Base-by-base conservation (phyloP, 2,113 vertebrate genomes). In the Syngnathus typhle region DNA sequence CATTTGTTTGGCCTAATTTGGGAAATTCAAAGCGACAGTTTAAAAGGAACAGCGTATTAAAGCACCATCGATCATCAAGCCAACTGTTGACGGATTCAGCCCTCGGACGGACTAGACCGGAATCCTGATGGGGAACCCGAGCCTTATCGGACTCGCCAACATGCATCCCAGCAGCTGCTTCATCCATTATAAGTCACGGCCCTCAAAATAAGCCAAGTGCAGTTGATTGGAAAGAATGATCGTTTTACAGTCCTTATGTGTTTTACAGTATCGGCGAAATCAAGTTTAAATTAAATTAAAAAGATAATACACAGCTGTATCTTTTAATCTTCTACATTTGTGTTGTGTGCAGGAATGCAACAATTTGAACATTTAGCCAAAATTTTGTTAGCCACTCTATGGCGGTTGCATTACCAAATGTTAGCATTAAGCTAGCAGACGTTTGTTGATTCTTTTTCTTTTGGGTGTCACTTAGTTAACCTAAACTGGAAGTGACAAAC, bases 1-100 rank as follows among this genome's bases (percentile, higher is more conserved):
- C 5, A 56, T 93, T 92, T 88, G 87, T 80, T 90, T 90, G 85
- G 74, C 82, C 89, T 92, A 89, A 96, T 96, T 93, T 94, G 88
- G 91, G 85, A 93, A 93, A 94, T 92, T 89, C 88, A 88, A 58
- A 4, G 83, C 83, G 93, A 93, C 92, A 93, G 93, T 88, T 88
- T 84, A 88, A 88, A 86, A 74, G 68, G 6, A 71, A 73, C 84
- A 89, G 68, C 71, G 79, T 81, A 88, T 92, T 91, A 93, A 93
- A 84, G 49, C 13, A 66, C 71, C 91, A 94, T 95, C 92, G 88
- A 93, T 95, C 94, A 94, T 80, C 81, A 82, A 79, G 71, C 82
- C 89, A 92, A 94, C 88, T 85, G 85, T 73, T 88, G 74, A 84
- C 70, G 65, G 79, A 75, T 72, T 70, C 80, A 87, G 91, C 55